Evolutionary conservation across 2,888 invertebrate genomes (phyloP).

Genomic region (Serrognathus titanus): DNA sequence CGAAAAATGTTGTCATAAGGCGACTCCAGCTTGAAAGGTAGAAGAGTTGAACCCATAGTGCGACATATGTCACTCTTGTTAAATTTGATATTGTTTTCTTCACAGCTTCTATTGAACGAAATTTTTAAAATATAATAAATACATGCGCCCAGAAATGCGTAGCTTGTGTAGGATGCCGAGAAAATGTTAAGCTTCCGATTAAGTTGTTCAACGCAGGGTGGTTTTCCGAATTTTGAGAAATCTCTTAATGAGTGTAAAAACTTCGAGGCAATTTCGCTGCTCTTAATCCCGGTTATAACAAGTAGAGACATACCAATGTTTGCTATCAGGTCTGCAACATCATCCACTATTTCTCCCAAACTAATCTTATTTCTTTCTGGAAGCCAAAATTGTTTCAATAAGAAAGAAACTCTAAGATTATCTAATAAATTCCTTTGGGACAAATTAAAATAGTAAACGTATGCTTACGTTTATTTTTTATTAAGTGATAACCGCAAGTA

Average conservation of each 20-base stretch:
- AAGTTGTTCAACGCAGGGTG: neutral
- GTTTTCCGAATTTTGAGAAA: neutral
- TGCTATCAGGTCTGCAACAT: neutral
- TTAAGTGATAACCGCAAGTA: neutral
- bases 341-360: neutral
- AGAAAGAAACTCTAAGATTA: no score
- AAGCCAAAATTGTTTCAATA: neutral
- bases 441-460: neutral
- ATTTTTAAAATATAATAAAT: neutral
- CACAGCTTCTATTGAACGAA: neutral
- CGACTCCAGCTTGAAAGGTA: neutral
- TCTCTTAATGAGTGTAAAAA: neutral
- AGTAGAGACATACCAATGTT: neutral
- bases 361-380: slow-evolving; percentile 2
- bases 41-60: neutral
- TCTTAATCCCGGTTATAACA: neutral
- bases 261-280: neutral
- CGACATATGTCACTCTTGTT: slow-evolving; percentile 2
- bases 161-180: no score
- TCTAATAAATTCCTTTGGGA: neutral
- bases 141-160: no score
- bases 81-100: neutral
- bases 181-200: no score
- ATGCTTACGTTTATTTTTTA: slow-evolving; percentile 1
- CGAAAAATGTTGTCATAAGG: neutral